Evolutionary conservation across 2,888 invertebrate genomes (phyloP).

Genomic region (Drosophila differens): DNA sequence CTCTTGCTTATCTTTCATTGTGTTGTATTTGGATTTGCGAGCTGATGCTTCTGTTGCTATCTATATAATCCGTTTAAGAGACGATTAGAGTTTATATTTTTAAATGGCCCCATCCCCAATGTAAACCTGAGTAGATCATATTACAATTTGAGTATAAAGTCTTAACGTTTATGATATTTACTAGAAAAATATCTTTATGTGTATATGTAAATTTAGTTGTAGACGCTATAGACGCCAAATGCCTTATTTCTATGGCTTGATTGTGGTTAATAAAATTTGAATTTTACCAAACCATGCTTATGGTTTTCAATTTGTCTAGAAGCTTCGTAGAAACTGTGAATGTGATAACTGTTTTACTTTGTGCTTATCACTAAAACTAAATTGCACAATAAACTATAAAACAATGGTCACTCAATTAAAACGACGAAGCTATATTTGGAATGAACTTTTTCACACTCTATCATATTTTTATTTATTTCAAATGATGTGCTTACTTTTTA

Average conservation of each 20-base stretch:
- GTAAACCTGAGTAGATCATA: background rate
- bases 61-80: slow-evolving; percentile 7
- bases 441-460: no score
- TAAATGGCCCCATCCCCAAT: background rate
- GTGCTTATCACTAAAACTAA: background rate
- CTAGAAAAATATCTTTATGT: slow-evolving; percentile 8
- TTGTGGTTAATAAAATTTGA: background rate
- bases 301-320: background rate
- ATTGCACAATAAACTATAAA: background rate
- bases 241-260: slow-evolving; percentile 6
- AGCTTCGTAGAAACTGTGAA: background rate
- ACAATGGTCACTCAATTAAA: background rate
- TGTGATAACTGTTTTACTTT: slow-evolving; percentile 13
- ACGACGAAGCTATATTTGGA: background rate
- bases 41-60: slow-evolving; percentile 17
- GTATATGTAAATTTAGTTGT: background rate
- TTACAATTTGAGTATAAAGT: background rate
- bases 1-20: slow-evolving; percentile 61
- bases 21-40: slow-evolving; percentile 10
- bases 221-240: background rate
- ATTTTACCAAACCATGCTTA: background rate
- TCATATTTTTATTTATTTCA: background rate
- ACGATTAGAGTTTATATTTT: slow-evolving; percentile 48
- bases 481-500: slow-evolving; percentile 17
- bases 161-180: background rate